Percentiles rank a stretch among this genome's conserved stretches.
Conservation (phyloP, 2,113 vertebrate genomes). For the Origma solitaria region DNA sequence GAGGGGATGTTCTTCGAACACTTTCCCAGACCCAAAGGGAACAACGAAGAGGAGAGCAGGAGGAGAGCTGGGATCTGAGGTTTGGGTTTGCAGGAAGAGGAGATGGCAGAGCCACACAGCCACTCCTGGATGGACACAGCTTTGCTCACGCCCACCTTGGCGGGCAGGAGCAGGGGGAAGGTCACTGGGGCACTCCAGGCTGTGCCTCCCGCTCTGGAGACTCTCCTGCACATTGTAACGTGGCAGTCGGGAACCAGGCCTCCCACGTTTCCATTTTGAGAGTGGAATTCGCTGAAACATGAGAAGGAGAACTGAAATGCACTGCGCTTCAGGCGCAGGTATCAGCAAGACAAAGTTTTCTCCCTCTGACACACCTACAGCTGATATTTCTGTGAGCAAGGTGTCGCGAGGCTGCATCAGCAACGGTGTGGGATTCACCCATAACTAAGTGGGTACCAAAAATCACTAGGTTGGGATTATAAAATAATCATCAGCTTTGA, state of each 20-base stretch:
- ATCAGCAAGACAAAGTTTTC: background rate
- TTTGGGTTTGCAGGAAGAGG: background rate
- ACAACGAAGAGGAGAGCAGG: background rate
- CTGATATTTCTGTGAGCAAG: background rate
- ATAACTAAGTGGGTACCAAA: background rate
- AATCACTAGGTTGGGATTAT: background rate
- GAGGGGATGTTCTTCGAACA: background rate
- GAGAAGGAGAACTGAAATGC: background rate
- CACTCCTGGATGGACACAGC: background rate
- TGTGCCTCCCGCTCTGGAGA: fast-evolving
- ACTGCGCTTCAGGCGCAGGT: background rate
- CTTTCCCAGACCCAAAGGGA: background rate
- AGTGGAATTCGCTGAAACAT: background rate
- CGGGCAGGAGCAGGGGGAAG: background rate
- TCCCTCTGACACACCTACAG: background rate
- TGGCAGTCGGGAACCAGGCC: background rate
- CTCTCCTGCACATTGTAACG: background rate
- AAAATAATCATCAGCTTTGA: background rate
- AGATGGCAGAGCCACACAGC: background rate
- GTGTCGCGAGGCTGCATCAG: background rate
- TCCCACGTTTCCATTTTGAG: background rate
- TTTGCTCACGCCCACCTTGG: background rate
- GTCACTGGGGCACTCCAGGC: background rate
- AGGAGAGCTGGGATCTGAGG: background rate
- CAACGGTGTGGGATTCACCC: background rate